Base-by-base conservation (phyloP, 2,113 vertebrate species). In the Alces alces region DNA sequence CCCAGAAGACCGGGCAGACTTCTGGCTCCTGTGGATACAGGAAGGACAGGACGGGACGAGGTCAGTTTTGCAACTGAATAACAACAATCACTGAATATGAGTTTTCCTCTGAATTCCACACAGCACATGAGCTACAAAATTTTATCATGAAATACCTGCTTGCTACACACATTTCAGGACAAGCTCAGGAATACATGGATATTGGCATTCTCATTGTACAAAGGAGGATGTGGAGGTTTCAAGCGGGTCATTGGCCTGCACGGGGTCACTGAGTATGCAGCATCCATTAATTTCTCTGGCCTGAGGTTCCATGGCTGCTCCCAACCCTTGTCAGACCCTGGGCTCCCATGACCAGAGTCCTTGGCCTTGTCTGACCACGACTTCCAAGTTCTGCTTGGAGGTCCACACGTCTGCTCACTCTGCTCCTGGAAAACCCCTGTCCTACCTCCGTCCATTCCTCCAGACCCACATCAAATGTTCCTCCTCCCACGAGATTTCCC, bases 71-170 rank as follows among this genome's bases (percentile, higher is more conserved):
- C 36, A 39, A 25, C 36, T 43, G 70, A 66, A 36, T 19, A 36
- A 21, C 33, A 36, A 5, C 33, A 2, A 36, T 66, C 64, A 66
- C 33, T 36, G n/a, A 27, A 14, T 4, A 7, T 98, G 98, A 98
- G 98, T 98, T 99, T 99, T 98, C 98, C 98, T 99, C 98, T 98
- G 98, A 98, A 98, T 97, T 98, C 98, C 98, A 98, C 98, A 97
- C 98, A 98, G 86, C 97, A 98, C 99, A 99, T 99, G 99, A 98
- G 98, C 98, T 99, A 99, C 98, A 99, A 97, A 98, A 54, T 98
- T 98, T 97, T 98, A 98, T 98, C 98, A 98, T 98, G 98, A 99
- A 98, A 98, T 98, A 98, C 97, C 98, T 98, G 98, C 98, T 98
- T 99, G 95, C 97, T 98, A 98, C 86, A 98, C 98, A 99, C 98